A percentile compares a stretch with the other conserved stretches of the same genome.
Evolutionary conservation across 2,113 vertebrate species (phyloP).

Genomic region (Alaudala cheleensis): DNA sequence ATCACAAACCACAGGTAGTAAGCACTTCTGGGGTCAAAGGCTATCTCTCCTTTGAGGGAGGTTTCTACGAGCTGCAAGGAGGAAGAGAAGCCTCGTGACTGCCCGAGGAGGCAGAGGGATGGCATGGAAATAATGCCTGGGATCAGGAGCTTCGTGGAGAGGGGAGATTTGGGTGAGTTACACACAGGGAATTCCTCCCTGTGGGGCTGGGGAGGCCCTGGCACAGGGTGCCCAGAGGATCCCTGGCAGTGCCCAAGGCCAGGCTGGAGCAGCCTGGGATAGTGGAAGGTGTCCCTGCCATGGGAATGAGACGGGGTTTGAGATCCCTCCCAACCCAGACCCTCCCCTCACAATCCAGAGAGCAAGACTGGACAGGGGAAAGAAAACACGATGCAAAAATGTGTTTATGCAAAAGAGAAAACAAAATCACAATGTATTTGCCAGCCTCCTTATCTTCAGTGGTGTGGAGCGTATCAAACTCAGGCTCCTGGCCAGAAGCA

Average conservation of each 20-base stretch:
- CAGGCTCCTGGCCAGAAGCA: background rate
- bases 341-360: background rate
- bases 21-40: conserved; percentile 90
- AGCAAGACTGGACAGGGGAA: background rate
- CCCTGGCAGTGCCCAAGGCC: background rate
- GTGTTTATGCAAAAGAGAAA: background rate
- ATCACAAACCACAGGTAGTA: conserved; percentile 98
- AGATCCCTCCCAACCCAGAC: background rate
- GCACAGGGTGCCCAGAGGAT: background rate
- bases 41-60: conserved; percentile 94
- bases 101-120: background rate
- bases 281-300: background rate
- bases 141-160: background rate
- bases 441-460: background rate
- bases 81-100: background rate
- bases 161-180: background rate
- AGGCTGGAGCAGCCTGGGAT: rapidly evolving
- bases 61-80: conserved; percentile 91
- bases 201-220: background rate
- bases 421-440: conserved; percentile 14
- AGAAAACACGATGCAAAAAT: background rate
- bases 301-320: background rate
- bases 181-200: background rate
- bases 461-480: background rate
- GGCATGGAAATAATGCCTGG: background rate